Evolutionary conservation across 2,888 invertebrate genomes (phyloP).

Genomic region (Synergus laeviventris): DNA sequence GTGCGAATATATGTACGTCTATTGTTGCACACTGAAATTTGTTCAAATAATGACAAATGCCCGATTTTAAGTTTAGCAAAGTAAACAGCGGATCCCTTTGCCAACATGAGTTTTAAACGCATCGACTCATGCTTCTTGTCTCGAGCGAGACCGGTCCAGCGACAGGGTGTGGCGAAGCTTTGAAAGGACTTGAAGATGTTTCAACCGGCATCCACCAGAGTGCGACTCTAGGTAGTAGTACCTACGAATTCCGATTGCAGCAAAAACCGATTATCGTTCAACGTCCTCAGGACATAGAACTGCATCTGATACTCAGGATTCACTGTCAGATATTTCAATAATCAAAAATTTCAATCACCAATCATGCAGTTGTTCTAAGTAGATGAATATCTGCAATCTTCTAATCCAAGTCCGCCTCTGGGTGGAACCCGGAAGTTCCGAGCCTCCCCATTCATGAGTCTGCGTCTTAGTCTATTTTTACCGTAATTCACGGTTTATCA

Average conservation of each 20-base stretch:
- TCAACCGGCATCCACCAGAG: constrained; percentile 63
- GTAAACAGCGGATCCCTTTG: not conserved
- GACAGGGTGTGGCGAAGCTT: constrained; percentile 68
- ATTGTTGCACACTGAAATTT: not conserved
- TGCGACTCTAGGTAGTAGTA: constrained; percentile 40
- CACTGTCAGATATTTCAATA: not conserved
- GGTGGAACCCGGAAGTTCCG: constrained; percentile 24
- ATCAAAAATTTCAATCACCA: not conserved
- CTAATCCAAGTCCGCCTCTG: constrained; percentile 26
- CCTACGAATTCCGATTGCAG: not conserved
- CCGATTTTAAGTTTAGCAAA: not conserved
- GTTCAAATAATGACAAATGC: not conserved
- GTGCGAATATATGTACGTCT: not conserved
- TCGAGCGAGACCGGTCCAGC: constrained; percentile 44
- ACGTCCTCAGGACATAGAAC: not conserved
- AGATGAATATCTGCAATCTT: not conserved
- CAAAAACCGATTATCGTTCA: constrained; percentile 26
- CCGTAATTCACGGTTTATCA: not conserved
- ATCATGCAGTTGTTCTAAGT: not conserved
- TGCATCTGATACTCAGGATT: not conserved
- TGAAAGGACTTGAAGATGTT: constrained; percentile 60
- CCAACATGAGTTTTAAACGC: not conserved
- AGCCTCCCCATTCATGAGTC: constrained; percentile 13
- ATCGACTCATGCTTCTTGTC: not conserved
- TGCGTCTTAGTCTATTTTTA: constrained; percentile 13